These are phyloP conservation scores for Mugil cephalus DNA, from an alignment of 2,113 vertebrate genomes.

Conservation along the genomic window DNA sequence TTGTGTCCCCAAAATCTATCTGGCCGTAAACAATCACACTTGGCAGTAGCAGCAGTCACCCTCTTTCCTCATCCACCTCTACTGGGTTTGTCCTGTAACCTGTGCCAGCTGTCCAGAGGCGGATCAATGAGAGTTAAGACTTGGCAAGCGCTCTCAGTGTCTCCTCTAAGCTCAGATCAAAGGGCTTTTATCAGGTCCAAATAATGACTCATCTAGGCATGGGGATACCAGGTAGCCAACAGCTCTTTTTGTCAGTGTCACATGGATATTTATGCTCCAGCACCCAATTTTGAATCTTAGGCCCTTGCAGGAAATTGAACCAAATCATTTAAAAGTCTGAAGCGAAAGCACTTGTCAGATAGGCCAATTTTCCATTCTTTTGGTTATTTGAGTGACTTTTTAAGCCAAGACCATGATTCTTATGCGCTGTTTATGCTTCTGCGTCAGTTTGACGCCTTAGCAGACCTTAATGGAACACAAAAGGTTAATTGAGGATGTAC, in stretches of 20 bases:
- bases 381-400: too few relatives aligned
- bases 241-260: conserved; percentile 21
- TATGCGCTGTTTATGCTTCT: too few relatives aligned
- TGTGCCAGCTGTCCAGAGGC: conserved; percentile 70
- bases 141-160: conserved; percentile 63
- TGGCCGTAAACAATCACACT: conserved; percentile 67
- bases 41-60: conserved; percentile 58
- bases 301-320: conserved; percentile 5
- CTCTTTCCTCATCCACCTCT: conserved; percentile 61
- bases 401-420: too few relatives aligned
- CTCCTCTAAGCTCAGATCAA: conserved; percentile 69
- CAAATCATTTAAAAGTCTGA: not conserved
- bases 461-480: too few relatives aligned
- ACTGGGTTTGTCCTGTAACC: conserved; percentile 72
- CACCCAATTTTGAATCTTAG: conserved; percentile 2
- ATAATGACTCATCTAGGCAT: conserved; percentile 36
- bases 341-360: conserved; percentile 1
- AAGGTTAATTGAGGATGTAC: too few relatives aligned
- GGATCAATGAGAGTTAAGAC: conserved; percentile 71
- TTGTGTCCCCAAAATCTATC: conserved; percentile 49
- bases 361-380: not conserved
- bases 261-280: conserved; percentile 10
- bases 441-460: too few relatives aligned
- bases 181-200: conserved; percentile 56
- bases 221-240: conserved; percentile 20